Percentiles rank a stretch among this genome's conserved stretches.
These are phyloP conservation scores for Delphinapterus leucas DNA, from an alignment of 2,113 vertebrate genomes.

Conservation along the genomic window DNA sequence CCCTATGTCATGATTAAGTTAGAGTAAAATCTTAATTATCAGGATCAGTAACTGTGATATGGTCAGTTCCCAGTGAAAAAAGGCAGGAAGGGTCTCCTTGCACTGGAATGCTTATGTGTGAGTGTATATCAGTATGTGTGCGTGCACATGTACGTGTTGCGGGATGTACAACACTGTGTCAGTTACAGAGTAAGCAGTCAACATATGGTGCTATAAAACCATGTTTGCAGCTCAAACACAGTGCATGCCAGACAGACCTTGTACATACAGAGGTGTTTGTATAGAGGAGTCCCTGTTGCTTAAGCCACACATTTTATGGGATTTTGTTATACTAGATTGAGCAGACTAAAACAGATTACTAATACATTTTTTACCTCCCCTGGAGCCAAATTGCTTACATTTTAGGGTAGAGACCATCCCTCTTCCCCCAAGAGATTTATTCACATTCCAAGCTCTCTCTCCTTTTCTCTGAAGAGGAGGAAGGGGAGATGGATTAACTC, in stretches of 20 bases:
- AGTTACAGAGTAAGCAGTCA: not conserved
- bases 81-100: not conserved
- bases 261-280: not conserved
- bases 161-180: not conserved
- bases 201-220: not conserved
- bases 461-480: not conserved
- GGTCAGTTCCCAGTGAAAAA: not conserved
- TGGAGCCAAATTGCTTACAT: not conserved
- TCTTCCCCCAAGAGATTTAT: not conserved
- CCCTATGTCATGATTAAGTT: not conserved
- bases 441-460: not conserved
- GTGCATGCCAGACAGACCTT: not conserved
- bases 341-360: not conserved
- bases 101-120: not conserved
- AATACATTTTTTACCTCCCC: not conserved
- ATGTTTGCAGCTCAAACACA: not conserved
- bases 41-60: not conserved
- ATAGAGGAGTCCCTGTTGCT: not conserved
- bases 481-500: not conserved
- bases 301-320: not conserved
- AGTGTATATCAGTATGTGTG: not conserved
- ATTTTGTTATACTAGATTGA: not conserved
- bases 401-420: not conserved
- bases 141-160: too few species aligned
- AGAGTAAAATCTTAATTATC: not conserved